A percentile compares a stretch with the other conserved stretches of the same genome.
These are phyloP conservation scores for Phortica magna DNA, from an alignment of 2,888 invertebrate genomes.

Conservation along the genomic window DNA sequence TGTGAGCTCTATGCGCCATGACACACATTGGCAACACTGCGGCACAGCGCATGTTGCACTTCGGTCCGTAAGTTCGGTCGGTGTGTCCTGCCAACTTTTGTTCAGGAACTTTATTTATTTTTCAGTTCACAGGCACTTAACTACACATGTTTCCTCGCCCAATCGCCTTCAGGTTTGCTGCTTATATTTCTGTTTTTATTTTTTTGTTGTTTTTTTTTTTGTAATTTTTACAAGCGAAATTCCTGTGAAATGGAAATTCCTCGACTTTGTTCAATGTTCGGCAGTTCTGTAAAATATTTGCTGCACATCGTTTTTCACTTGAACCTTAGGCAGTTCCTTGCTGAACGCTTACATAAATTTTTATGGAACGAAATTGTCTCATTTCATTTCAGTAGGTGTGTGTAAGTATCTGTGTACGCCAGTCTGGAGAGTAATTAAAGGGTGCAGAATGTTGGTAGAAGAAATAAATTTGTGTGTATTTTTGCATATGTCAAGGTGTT, in stretches of 20 bases:
- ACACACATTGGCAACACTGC: not conserved
- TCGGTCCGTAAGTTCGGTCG: not conserved
- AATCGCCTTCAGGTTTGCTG: not conserved
- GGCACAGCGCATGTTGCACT: not conserved
- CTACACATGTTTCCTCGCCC: constrained; percentile 18
- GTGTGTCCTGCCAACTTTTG: constrained; percentile 13
- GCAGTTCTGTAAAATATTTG: constrained; percentile 24
- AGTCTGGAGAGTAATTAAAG: constrained; percentile 16
- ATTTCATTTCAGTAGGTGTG: constrained; percentile 6
- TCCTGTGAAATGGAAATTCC: constrained; percentile 22
- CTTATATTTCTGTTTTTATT: not conserved
- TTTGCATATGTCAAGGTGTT: constrained; percentile 33
- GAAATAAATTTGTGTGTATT: constrained; percentile 15
- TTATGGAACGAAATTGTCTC: constrained; percentile 12
- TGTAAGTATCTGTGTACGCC: not conserved
- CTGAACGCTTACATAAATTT: constrained; percentile 7
- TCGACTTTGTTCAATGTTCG: not conserved
- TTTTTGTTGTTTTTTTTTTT: not conserved
- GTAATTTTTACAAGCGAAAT: constrained; percentile 26
- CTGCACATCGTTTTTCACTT: not conserved
- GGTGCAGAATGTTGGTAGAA: too few relatives aligned
- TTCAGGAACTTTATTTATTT: constrained; percentile 26
- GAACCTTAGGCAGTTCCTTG: not conserved
- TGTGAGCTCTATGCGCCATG: not conserved
- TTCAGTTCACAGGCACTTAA: constrained; percentile 21